phyloP scores from a whole-genome alignment of 2,113 vertebrate species.

The Hypanus sabinus region DNA sequence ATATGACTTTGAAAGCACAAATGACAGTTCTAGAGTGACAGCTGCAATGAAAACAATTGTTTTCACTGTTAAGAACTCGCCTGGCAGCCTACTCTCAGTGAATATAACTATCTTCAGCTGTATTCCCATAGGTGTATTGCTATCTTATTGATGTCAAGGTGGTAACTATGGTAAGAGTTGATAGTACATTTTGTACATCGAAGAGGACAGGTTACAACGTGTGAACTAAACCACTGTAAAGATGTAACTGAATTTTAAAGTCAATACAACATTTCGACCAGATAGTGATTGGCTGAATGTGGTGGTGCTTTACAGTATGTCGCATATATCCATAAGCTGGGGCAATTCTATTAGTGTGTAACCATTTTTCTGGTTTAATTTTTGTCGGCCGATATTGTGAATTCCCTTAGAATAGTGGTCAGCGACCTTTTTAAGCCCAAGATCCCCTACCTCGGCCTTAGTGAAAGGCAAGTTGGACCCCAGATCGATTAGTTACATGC shows the following conservation, averaged over 20 bases:
- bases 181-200: conserved; percentile 34
- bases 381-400: not conserved
- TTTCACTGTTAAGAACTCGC: conserved; percentile 32
- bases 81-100: not conserved
- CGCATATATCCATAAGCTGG: not conserved
- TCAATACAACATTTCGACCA: not conserved
- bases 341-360: not conserved
- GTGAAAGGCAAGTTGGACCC: no score
- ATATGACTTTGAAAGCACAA: not conserved
- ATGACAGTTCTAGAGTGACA: conserved; percentile 9
- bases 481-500: no score
- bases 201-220: conserved; percentile 32
- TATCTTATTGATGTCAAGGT: conserved; percentile 34
- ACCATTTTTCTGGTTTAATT: not conserved
- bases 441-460: no score
- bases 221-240: conserved; percentile 29
- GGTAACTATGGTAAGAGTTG: conserved; percentile 1
- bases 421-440: no score
- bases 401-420: conserved; percentile 1
- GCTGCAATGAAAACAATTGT: conserved; percentile 16
- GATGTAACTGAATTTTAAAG: conserved; percentile 33
- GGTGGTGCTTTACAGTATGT: not conserved
- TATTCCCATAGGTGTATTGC: conserved; percentile 35
- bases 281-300: not conserved
- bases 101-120: conserved; percentile 27